phyloP scores from a whole-genome alignment of 2,797 vertebrate genomes.

The Emys orbicularis region DNA sequence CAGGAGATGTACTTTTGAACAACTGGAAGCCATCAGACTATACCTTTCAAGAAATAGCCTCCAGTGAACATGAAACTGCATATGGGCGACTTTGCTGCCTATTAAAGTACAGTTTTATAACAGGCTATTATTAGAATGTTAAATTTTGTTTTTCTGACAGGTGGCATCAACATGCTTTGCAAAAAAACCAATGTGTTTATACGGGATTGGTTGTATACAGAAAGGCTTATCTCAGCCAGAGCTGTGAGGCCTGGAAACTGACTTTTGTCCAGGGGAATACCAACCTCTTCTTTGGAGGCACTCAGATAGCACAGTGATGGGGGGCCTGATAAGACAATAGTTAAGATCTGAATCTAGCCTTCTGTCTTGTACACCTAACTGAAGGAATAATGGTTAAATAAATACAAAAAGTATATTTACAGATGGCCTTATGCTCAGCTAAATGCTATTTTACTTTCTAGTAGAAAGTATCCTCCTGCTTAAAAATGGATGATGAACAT shows the following conservation, averaged over 20 bases:
- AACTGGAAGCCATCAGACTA: constrained; percentile 28
- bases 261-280: background rate
- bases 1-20: constrained; percentile 22
- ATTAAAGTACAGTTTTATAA: constrained; percentile 7
- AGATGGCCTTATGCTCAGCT: background rate
- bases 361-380: background rate
- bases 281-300: fast-evolving
- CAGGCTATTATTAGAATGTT: background rate
- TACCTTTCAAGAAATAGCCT: constrained; percentile 38
- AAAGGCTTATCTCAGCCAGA: background rate
- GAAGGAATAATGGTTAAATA: background rate
- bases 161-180: background rate
- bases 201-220: background rate
- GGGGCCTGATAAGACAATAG: background rate
- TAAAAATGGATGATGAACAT: background rate
- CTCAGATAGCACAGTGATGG: background rate
- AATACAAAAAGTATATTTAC: background rate
- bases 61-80: constrained; percentile 17
- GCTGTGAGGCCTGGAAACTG: background rate
- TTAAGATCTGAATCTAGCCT: background rate
- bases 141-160: constrained; percentile 23
- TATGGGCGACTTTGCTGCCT: background rate
- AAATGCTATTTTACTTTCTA: background rate
- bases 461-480: background rate
- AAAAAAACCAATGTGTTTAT: background rate